Evolutionary conservation across 2,888 invertebrate species (phyloP), one percentile per base, ranked within the genome.

Genomic region (Tuta absoluta): DNA sequence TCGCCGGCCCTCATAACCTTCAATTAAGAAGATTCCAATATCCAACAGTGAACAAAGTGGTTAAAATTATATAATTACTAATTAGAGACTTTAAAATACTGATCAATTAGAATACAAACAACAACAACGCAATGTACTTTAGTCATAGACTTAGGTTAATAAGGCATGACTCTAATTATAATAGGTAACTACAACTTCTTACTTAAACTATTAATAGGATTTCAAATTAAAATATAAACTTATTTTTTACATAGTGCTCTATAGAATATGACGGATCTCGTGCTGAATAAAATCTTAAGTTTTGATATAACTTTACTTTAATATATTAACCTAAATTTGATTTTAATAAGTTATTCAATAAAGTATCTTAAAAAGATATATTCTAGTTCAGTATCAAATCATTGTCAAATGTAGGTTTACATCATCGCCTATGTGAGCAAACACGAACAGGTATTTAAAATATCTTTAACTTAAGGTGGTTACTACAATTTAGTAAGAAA

Each of bases 41-140:
- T 10, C 33, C 33, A 33, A 1, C 33, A 33, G 33, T 33, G 28
- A 5, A 28, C 28, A 28, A 28, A 28, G 2, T 28, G 28, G 28
- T 28, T 28, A 28, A 2, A 28, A 28, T 28, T 2, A 28, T 28
- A 28, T n/a, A n/a, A n/a, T n/a, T n/a, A n/a, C 2, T 5, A 28
- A 28, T 28, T 28, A 28, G 28, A 28, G 28, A 5, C 28, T 28
- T 28, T 28, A 33, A 23, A n/a, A 23, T 21, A 56, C 14, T 56
- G 56, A 48, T 48, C 19, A 48, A 17, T 45, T 0, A 8, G 5
- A 45, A 8, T 45, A 45, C 45, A 45, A 45, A 45, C 45, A 45
- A 45, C 45, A 45, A 45, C 45, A 45, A 53, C 12, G 51, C 21
- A 62, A 41, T 49, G 24, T 71, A 72, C 72, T 71, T 69, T 65